Conservation (phyloP, 2,797 vertebrate genomes). For the Myotis pilosus region DNA sequence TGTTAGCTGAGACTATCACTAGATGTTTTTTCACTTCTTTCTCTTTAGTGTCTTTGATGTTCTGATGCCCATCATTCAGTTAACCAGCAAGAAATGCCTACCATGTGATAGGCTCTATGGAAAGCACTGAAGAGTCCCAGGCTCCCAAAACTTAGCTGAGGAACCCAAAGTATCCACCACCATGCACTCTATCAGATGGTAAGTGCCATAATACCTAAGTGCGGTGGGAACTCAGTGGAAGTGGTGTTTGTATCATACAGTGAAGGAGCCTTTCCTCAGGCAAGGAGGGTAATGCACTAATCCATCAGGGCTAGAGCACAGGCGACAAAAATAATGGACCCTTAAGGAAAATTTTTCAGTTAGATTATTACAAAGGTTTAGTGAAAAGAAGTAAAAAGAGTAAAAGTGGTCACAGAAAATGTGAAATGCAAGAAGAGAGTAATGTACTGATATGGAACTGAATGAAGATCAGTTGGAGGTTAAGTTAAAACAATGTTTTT, state of each 20-base stretch:
- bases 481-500: neutral
- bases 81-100: neutral
- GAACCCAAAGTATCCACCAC: neutral
- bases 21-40: neutral
- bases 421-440: neutral
- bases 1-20: neutral
- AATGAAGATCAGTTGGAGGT: neutral
- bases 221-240: neutral
- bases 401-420: conserved; percentile 6
- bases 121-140: neutral
- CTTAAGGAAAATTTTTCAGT: neutral
- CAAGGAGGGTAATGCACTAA: neutral
- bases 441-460: neutral
- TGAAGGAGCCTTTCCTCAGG: neutral
- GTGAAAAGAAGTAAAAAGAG: neutral
- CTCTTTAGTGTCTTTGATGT: neutral
- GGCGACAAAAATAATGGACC: neutral
- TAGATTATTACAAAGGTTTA: neutral
- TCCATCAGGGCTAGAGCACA: neutral
- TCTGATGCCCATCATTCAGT: neutral
- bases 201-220: neutral
- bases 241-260: neutral
- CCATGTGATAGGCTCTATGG: neutral
- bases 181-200: neutral
- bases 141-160: neutral